These are phyloP conservation scores for Tetraneura akinire DNA, from an alignment of 1,140 invertebrate species.

Conservation along the genomic window DNA sequence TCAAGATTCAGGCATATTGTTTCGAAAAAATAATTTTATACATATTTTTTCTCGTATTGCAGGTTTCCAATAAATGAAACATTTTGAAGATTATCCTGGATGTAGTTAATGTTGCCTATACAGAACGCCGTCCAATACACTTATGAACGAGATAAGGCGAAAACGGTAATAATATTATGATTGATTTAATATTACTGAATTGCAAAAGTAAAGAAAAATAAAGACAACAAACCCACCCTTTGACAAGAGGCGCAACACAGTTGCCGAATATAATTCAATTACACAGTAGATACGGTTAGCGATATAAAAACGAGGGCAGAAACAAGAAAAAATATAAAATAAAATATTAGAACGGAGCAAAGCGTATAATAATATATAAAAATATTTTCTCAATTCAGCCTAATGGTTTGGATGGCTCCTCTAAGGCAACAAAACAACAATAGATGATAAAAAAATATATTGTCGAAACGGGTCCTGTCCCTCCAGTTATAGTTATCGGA, in stretches of 20 bases:
- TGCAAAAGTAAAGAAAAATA: conserved; percentile 40
- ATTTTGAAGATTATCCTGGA: no score
- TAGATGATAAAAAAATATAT: conserved; percentile 52
- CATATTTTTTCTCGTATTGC: no score
- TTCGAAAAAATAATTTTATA: no score
- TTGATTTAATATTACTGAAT: conserved; percentile 50
- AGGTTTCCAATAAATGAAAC: no score
- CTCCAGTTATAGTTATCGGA: conserved; percentile 39
- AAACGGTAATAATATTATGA: conserved; percentile 51
- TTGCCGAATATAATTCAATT: conserved; percentile 49
- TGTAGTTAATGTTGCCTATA: conserved; percentile 3
- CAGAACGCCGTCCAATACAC: conserved; percentile 42
- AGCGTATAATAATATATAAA: conserved; percentile 28
- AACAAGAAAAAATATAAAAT: conserved; percentile 42
- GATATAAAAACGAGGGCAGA: conserved; percentile 49
- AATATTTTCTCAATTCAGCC: conserved; percentile 51
- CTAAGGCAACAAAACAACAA: conserved; percentile 49
- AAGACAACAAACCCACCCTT: conserved; percentile 43
- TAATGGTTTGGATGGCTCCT: conserved; percentile 49
- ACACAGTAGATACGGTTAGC: conserved; percentile 40
- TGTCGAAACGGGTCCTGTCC: conserved; percentile 6
- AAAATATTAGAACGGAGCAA: conserved; percentile 11
- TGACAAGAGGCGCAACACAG: conserved; percentile 38
- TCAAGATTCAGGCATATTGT: no score
- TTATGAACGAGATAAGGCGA: conserved; percentile 41